Conservation (phyloP, 2,113 vertebrate genomes). For the Rattus rattus region DNA sequence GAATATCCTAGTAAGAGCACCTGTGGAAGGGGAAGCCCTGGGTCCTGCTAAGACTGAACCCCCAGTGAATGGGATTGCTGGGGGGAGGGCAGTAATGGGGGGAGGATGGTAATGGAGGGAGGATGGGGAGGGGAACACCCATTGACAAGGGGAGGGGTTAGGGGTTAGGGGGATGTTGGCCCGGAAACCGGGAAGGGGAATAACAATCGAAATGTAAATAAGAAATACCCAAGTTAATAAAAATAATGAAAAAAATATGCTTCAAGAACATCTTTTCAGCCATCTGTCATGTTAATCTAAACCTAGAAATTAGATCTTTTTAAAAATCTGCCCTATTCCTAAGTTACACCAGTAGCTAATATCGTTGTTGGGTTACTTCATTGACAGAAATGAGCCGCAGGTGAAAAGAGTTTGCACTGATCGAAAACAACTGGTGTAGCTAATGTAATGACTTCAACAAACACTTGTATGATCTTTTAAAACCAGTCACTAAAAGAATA, state of each 20-base stretch:
- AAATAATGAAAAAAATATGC: neutral
- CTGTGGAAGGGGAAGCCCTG: no score
- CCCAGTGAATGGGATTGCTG: no score
- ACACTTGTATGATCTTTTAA: neutral
- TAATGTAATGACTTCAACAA: constrained; percentile 26
- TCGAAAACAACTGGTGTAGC: constrained; percentile 36
- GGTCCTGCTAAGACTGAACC: no score
- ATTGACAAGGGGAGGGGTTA: no score
- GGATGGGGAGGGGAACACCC: no score
- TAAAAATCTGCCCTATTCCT: neutral
- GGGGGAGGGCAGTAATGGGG: no score
- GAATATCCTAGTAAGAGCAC: no score
- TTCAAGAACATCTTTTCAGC: constrained; percentile 38
- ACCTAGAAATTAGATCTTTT: neutral
- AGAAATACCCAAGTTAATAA: no score
- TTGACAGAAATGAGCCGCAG: neutral
- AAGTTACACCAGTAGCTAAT: neutral
- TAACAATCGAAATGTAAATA: no score
- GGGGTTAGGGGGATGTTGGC: no score
- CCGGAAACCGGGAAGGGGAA: no score
- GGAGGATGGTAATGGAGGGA: no score
- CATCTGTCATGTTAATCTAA: neutral
- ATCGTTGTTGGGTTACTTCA: neutral
- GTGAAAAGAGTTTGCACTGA: neutral
- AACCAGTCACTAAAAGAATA: constrained; percentile 17